These are phyloP conservation scores for Euphysa ruthae DNA, from an alignment of 30 jellyfish, hydroid and myxozoan species.

Conservation along the genomic window DNA sequence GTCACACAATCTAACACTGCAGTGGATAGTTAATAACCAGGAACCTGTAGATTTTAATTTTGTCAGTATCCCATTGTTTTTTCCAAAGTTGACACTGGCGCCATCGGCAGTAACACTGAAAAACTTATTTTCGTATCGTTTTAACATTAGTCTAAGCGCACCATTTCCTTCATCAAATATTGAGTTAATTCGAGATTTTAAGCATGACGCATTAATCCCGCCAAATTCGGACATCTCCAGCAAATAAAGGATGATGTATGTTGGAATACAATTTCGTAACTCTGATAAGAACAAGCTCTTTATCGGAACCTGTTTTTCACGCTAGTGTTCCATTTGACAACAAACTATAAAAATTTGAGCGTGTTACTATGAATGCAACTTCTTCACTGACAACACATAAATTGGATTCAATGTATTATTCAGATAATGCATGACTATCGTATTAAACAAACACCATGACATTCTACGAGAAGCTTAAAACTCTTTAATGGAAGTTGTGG, in stretches of 20 bases:
- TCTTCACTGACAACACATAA: constrained; percentile 25
- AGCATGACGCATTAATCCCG: constrained; percentile 39
- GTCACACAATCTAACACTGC: too few species aligned
- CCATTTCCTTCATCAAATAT: constrained; percentile 17
- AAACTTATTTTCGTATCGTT: constrained; percentile 2
- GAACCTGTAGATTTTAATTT: neutral
- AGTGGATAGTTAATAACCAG: neutral
- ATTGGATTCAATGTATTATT: neutral
- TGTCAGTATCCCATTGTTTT: neutral
- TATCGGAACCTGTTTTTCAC: neutral
- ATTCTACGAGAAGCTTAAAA: neutral
- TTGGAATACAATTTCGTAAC: constrained; percentile 38
- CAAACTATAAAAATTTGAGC: neutral
- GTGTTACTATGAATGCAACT: neutral
- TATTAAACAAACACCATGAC: neutral
- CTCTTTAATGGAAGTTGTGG: neutral
- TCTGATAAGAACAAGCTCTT: neutral
- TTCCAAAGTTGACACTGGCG: constrained; percentile 44
- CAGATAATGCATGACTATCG: neutral
- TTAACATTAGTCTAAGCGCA: too few species aligned
- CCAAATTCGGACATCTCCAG: constrained; percentile 45
- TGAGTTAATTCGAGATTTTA: constrained; percentile 16
- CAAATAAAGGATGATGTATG: constrained; percentile 24
- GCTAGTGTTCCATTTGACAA: neutral
- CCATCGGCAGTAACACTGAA: constrained; percentile 54